Evolutionary conservation across 2,888 invertebrate species (phyloP).

Genomic region (Schizotus pectinicornis): DNA sequence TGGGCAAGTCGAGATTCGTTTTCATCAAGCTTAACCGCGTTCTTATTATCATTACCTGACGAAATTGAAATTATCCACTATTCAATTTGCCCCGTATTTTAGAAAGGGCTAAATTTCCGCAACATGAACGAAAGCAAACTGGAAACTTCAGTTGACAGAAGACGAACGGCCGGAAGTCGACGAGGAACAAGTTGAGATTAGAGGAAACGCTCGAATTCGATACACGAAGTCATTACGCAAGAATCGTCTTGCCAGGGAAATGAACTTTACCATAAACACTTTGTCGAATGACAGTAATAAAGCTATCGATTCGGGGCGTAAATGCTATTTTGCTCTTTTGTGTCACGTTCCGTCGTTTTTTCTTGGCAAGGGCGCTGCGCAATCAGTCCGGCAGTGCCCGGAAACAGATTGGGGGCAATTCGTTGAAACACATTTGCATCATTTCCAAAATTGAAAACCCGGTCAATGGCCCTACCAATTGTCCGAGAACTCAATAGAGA

Average conservation of each 20-base stretch:
- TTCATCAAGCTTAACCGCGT: not conserved
- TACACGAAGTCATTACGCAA: constrained; percentile 27
- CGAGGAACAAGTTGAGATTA: constrained; percentile 24
- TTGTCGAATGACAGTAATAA: constrained; percentile 30
- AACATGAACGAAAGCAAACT: constrained; percentile 8
- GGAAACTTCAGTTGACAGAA: constrained; percentile 7
- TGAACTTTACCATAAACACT: constrained; percentile 33
- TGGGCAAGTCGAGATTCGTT: constrained; percentile 4
- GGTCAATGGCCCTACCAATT: too few relatives aligned
- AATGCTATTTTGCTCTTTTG: constrained; percentile 22
- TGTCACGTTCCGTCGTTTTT: constrained; percentile 18
- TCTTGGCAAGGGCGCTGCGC: not conserved
- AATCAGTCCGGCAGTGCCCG: too few relatives aligned
- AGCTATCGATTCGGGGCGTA: constrained; percentile 26
- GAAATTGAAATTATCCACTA: constrained; percentile 14
- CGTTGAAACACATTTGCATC: too few relatives aligned
- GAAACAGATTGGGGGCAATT: too few relatives aligned
- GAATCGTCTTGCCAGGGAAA: constrained; percentile 30
- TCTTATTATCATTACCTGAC: constrained; percentile 11
- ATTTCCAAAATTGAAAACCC: too few relatives aligned
- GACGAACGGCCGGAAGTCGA: constrained; percentile 14
- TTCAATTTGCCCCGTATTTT: constrained; percentile 22
- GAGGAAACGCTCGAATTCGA: constrained; percentile 23
- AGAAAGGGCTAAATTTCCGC: constrained; percentile 18
- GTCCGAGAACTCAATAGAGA: not conserved